A percentile compares a stretch with the other conserved stretches of the same genome.
These are phyloP conservation scores for Rhodeus uyekii DNA, from an alignment of 2,797 vertebrate genomes.

Conservation along the genomic window DNA sequence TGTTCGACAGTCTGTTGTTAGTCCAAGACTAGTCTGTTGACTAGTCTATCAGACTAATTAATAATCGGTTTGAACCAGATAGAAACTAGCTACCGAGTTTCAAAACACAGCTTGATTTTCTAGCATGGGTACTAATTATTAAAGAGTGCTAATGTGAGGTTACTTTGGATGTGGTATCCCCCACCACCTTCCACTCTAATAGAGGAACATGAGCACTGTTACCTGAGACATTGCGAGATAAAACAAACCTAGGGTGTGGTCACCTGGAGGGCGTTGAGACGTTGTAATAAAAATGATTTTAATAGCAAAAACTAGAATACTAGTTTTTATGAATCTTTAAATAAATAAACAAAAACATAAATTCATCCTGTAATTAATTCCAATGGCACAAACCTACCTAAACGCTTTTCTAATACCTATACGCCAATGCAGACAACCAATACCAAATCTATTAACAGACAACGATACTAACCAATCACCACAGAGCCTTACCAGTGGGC, in stretches of 20 bases:
- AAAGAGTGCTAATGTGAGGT: background rate
- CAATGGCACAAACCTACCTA: slow-evolving; percentile 3
- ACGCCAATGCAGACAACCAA: slow-evolving; percentile 56
- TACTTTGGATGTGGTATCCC: background rate
- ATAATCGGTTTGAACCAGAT: background rate
- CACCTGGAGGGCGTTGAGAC: slow-evolving; percentile 35
- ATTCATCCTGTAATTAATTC: background rate
- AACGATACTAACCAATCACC: slow-evolving; percentile 64
- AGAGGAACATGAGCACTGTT: background rate
- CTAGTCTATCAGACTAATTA: background rate
- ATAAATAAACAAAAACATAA: background rate
- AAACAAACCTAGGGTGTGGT: slow-evolving; percentile 40
- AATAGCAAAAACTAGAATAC: too few species aligned
- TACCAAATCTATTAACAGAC: slow-evolving; percentile 64
- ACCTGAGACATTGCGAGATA: slow-evolving; percentile 39
- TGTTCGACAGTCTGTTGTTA: background rate
- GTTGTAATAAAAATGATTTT: too few species aligned
- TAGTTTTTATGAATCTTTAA: background rate
- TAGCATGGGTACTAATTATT: too few species aligned
- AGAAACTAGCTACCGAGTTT: background rate
- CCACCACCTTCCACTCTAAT: background rate
- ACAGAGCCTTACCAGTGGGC: slow-evolving; percentile 42
- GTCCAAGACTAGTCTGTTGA: too few species aligned
- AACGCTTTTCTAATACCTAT: slow-evolving; percentile 51
- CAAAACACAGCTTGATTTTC: background rate